Evolutionary conservation across 2,888 invertebrate species (phyloP).

Genomic region (Philopedon plagiatum): DNA sequence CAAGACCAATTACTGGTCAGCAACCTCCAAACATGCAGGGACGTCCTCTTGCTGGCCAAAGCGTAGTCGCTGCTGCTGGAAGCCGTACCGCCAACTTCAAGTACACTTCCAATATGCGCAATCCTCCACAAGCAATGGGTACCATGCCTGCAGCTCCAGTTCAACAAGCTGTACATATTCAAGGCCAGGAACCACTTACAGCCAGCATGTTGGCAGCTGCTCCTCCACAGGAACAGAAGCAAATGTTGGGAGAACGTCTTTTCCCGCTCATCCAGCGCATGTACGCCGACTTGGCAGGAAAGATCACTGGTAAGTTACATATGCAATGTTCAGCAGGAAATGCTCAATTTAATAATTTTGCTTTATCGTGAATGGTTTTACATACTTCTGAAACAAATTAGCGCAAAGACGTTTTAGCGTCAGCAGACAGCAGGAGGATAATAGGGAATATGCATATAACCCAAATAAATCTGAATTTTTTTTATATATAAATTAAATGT

Average conservation of each 20-base stretch:
- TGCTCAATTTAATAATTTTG: too few species aligned
- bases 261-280: conserved; percentile 97
- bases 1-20: conserved; percentile 86
- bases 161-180: conserved; percentile 89
- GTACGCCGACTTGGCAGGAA: conserved; percentile 95
- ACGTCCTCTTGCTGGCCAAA: conserved; percentile 76
- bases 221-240: conserved; percentile 96
- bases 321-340: too few species aligned
- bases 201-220: conserved; percentile 98
- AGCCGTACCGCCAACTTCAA: conserved; percentile 84
- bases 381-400: too few species aligned
- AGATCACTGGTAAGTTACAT: conserved; percentile 85
- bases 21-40: conserved; percentile 79
- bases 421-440: too few species aligned
- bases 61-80: conserved; percentile 75
- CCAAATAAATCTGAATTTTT: too few species aligned
- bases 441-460: too few species aligned
- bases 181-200: conserved; percentile 96
- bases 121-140: conserved; percentile 76
- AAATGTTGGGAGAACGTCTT: conserved; percentile 98
- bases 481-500: too few species aligned
- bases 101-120: conserved; percentile 92
- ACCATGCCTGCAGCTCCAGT: conserved; percentile 72
- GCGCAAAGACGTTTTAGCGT: too few species aligned
- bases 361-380: too few species aligned